A percentile compares a stretch with the other conserved stretches of the same genome.
Evolutionary conservation across 2,888 invertebrate genomes (phyloP).

Genomic region (Temnothorax unifasciatus): DNA sequence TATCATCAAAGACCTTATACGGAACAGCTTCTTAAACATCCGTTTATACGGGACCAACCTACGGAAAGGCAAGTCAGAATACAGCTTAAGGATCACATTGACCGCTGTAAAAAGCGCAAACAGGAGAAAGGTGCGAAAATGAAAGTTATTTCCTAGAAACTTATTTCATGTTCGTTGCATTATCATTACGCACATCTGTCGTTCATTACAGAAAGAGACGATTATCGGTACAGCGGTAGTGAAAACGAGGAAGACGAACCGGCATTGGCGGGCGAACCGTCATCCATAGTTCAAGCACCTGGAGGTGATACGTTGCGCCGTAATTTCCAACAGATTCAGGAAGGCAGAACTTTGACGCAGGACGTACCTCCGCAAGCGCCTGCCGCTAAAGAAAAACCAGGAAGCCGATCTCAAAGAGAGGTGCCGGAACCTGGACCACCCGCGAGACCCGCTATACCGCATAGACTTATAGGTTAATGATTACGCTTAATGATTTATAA

Average conservation of each 20-base stretch:
- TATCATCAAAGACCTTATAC: slow-evolving; percentile 99
- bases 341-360: slow-evolving; percentile 89
- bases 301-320: slow-evolving; percentile 98
- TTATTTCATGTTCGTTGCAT: neutral
- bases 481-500: slow-evolving; percentile 60
- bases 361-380: slow-evolving; percentile 85
- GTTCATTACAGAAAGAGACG: slow-evolving; percentile 85
- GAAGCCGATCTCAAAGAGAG: slow-evolving; percentile 84
- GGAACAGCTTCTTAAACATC: slow-evolving; percentile 98
- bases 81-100: slow-evolving; percentile 99
- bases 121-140: slow-evolving; percentile 90
- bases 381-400: slow-evolving; percentile 81
- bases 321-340: slow-evolving; percentile 99
- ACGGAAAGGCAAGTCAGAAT: slow-evolving; percentile 99
- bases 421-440: slow-evolving; percentile 95
- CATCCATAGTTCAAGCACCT: slow-evolving; percentile 96
- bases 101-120: slow-evolving; percentile 98
- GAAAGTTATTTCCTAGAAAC: neutral
- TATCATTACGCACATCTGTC: neutral
- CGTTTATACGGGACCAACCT: slow-evolving; percentile 99
- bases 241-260: slow-evolving; percentile 99
- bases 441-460: slow-evolving; percentile 95
- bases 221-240: slow-evolving; percentile 95
- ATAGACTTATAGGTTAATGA: slow-evolving; percentile 94
- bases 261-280: slow-evolving; percentile 96